phyloP scores from a whole-genome alignment of 2,797 vertebrate genomes.

The Eidolon dupreanum region DNA sequence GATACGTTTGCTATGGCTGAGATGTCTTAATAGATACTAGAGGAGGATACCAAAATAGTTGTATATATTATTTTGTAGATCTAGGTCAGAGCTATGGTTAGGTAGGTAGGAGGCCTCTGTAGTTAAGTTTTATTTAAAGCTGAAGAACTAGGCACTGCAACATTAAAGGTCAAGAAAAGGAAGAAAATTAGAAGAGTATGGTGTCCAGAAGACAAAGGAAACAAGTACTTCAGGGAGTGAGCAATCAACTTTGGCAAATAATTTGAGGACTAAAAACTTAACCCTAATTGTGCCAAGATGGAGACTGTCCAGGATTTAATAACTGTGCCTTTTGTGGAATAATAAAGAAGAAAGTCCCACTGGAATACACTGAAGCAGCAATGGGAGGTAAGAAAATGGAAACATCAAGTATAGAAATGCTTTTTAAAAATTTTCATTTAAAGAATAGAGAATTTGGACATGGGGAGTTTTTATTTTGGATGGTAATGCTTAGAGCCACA shows the following conservation, averaged over 20 bases:
- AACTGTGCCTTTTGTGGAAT: background rate
- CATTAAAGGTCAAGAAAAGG: background rate
- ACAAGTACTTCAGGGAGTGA: background rate
- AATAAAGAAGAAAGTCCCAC: background rate
- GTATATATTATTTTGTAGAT: background rate
- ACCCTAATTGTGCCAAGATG: background rate
- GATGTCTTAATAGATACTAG: background rate
- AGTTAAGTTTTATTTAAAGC: constrained; percentile 8
- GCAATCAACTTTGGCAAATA: background rate
- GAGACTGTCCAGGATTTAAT: background rate
- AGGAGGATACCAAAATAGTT: background rate
- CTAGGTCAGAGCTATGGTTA: background rate
- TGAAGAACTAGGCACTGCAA: background rate
- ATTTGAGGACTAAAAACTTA: background rate
- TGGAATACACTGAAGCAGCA: background rate
- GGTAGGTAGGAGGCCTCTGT: background rate
- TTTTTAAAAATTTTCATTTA: background rate
- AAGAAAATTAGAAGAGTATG: background rate
- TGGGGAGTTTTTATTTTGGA: background rate
- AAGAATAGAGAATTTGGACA: background rate
- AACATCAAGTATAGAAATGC: background rate
- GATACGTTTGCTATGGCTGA: background rate
- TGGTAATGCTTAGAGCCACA: background rate
- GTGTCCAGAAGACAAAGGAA: background rate
- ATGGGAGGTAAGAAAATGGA: background rate